Evolutionary conservation across 2,113 vertebrate species (phyloP).

Genomic region (Lepus europaeus): DNA sequence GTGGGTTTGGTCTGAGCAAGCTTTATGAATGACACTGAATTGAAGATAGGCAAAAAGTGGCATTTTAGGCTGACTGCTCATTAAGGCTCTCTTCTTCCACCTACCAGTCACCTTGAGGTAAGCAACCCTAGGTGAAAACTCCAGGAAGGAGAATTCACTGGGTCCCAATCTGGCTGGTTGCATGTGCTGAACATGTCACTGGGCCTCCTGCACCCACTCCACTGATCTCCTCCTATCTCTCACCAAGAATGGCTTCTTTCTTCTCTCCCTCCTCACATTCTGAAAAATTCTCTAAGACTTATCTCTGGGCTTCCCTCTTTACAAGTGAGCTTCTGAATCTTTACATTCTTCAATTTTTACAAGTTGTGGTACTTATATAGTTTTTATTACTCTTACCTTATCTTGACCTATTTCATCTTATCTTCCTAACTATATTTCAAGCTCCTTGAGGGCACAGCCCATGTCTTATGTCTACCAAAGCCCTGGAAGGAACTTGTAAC

Average conservation of each 20-base stretch:
- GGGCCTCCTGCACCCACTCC: rapidly evolving
- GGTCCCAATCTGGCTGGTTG: not conserved
- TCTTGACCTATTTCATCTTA: not conserved
- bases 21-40: not conserved
- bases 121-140: not conserved
- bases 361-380: not conserved
- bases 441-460: not conserved
- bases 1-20: not conserved
- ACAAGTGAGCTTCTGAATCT: conserved; percentile 6
- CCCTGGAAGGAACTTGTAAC: not conserved
- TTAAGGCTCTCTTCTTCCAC: not conserved
- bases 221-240: not conserved
- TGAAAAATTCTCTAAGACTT: not conserved
- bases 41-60: not conserved
- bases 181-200: rapidly evolving
- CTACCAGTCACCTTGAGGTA: not conserved
- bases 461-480: not conserved
- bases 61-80: not conserved
- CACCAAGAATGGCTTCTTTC: not conserved
- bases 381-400: not conserved
- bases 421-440: not conserved
- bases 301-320: not conserved
- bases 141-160: not conserved
- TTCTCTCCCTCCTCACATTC: not conserved
- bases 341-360: not conserved